A percentile compares a stretch with the other conserved stretches of the same genome.
These are phyloP conservation scores for Drosophila antonietae DNA, from an alignment of 2,888 invertebrate species.

Conservation along the genomic window DNA sequence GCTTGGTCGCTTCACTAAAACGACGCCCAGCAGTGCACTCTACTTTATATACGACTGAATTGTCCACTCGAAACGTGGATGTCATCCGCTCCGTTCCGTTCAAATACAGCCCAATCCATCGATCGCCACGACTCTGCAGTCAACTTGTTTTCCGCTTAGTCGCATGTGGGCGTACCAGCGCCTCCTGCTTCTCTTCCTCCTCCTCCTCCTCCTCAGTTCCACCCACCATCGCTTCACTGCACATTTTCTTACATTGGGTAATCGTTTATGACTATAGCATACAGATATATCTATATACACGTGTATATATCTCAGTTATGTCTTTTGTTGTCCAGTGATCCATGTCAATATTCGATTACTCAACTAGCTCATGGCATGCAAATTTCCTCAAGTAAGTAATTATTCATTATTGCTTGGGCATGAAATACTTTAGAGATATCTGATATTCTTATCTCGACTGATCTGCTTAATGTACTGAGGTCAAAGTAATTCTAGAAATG, in stretches of 20 bases:
- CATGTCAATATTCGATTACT: slow-evolving; percentile 38
- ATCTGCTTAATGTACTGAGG: background rate
- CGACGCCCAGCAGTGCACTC: slow-evolving; percentile 35
- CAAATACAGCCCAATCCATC: slow-evolving; percentile 9
- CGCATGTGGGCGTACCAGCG: slow-evolving; percentile 34
- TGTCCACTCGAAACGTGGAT: slow-evolving; percentile 5
- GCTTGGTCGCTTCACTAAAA: slow-evolving; percentile 39
- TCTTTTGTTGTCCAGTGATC: slow-evolving; percentile 25
- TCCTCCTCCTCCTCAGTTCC: slow-evolving; percentile 1
- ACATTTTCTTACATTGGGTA: slow-evolving; percentile 37
- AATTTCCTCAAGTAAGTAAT: slow-evolving; percentile 45
- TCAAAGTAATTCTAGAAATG: slow-evolving; percentile 20
- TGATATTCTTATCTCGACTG: background rate
- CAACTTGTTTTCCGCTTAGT: slow-evolving; percentile 44
- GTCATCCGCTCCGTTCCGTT: slow-evolving; percentile 4
- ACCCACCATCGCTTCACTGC: slow-evolving; percentile 48
- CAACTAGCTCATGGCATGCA: slow-evolving; percentile 30
- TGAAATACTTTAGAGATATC: background rate
- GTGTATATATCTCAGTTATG: background rate
- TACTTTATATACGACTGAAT: slow-evolving; percentile 45
- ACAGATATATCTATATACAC: background rate
- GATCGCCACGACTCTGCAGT: background rate
- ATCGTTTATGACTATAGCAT: slow-evolving; percentile 17
- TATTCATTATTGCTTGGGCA: slow-evolving; percentile 9
- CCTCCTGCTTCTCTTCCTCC: background rate